Evolutionary conservation across 2,888 invertebrate genomes (phyloP), one percentile per base, ranked within the genome.

Genomic region (Tiphia femorata): DNA sequence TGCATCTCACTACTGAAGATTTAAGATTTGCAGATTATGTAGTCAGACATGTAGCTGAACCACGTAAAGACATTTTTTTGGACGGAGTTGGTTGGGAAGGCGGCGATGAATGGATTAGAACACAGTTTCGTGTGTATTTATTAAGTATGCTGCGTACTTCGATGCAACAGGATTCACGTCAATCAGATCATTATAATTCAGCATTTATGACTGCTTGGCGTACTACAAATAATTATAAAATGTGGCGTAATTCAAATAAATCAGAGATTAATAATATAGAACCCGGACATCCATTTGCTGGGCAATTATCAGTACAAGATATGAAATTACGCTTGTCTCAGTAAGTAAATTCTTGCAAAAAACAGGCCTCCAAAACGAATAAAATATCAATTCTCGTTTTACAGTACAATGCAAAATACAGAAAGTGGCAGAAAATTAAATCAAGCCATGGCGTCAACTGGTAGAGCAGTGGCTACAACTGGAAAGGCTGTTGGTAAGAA

Each of bases 81-180:
- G 91, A 92, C 74, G 90, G 90, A 0, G 91, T 92, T 25, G 91
- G 90, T 17, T 93, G 92, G 91, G 94, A 95, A 82, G 98, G 98
- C 44, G 96, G 97, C 19, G 98, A 98, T 78, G 92, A 94, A 69
- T 99, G 98, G 98, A 92, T 98, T 63, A 87, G 98, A 65, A 92
- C 95, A 48, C 98, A 98, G 84, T 98, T 98, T 81, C 90, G 92
- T 65, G 91, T 93, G 46, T 96, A 96, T 80, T 86, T 94, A 62
- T 85, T 96, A 70, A 93, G 94, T 76, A 85, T 96, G 57, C 80
- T 96, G 67, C 88, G 94, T 72, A 94, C 95, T 6, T 91, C 94
- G 27, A 85, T 93, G 61, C 83, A 91, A 67, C 90, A 93, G 71
- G 91, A 91, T 37, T 87, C 89, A 56, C 89, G 93, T 64, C 95